These are phyloP conservation scores for Atta cephalotes DNA, from an alignment of 1,140 invertebrate species.

Conservation along the genomic window DNA sequence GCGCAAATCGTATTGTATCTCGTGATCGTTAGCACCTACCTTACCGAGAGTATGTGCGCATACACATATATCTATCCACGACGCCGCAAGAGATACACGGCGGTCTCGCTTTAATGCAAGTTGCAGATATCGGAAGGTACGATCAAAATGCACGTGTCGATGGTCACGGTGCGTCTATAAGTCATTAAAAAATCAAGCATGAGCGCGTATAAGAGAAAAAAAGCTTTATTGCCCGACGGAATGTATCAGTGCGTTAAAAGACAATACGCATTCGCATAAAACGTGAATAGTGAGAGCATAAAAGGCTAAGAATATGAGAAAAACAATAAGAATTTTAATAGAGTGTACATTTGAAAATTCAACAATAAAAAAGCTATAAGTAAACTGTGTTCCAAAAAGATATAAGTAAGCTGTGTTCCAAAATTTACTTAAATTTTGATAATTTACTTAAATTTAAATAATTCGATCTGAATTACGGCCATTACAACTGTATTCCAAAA, in stretches of 20 bases:
- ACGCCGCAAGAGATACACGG: neutral
- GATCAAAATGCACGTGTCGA: conserved; percentile 49
- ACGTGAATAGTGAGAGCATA: conserved; percentile 64
- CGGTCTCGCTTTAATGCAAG: conserved; percentile 46
- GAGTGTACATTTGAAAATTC: too few species aligned
- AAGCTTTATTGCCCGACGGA: conserved; percentile 54
- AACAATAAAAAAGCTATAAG: too few species aligned
- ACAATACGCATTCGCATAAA: conserved; percentile 67
- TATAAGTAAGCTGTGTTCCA: too few species aligned
- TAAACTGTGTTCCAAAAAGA: too few species aligned
- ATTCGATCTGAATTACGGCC: too few species aligned
- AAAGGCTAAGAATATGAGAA: too few species aligned
- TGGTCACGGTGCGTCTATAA: conserved; percentile 51
- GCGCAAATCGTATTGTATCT: conserved; percentile 64
- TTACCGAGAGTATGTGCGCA: neutral
- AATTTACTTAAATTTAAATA: too few species aligned
- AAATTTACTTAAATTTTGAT: too few species aligned
- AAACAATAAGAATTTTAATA: too few species aligned
- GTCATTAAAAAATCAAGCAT: conserved; percentile 68
- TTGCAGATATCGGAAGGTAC: conserved; percentile 51
- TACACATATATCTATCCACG: neutral
- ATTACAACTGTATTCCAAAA: too few species aligned
- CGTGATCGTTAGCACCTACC: conserved; percentile 65
- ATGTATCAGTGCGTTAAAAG: conserved; percentile 13
- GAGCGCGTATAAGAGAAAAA: conserved; percentile 24